Conservation (phyloP, 2,113 vertebrate genomes). For the Seriola aureovittata region DNA sequence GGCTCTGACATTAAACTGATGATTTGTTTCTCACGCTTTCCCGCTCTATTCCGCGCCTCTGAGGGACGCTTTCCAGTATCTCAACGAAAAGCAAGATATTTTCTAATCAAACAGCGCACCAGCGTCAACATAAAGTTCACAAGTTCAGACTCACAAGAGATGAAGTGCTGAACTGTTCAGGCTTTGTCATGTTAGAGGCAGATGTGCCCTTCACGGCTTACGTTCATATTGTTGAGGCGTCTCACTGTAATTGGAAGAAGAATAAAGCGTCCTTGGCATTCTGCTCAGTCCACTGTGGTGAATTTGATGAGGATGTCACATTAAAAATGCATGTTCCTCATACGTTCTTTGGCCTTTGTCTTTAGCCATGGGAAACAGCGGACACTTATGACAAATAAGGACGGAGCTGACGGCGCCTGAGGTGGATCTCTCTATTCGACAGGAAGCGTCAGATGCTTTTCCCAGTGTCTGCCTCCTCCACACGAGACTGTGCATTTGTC, state of each 20-base stretch:
- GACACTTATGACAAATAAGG: slow-evolving; percentile 82
- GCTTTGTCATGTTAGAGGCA: slow-evolving; percentile 26
- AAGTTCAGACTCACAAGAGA: slow-evolving; percentile 41
- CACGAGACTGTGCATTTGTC: slow-evolving; percentile 51
- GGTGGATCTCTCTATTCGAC: slow-evolving; percentile 66
- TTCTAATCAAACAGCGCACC: slow-evolving; percentile 14
- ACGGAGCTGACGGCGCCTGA: slow-evolving; percentile 59
- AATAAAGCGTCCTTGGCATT: slow-evolving; percentile 76
- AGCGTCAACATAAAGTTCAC: slow-evolving; percentile 26
- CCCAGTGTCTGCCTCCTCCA: slow-evolving; percentile 36
- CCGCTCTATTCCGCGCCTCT: background rate
- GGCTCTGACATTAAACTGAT: slow-evolving; percentile 20
- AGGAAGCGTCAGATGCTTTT: slow-evolving; percentile 61
- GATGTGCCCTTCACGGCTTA: slow-evolving; percentile 60
- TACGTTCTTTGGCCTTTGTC: slow-evolving; percentile 80
- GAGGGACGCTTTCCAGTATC: slow-evolving; percentile 20
- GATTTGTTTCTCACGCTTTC: background rate
- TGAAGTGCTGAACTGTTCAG: slow-evolving; percentile 18
- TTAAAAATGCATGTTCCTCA: slow-evolving; percentile 83
- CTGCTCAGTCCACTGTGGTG: slow-evolving; percentile 67
- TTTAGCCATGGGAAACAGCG: slow-evolving; percentile 71
- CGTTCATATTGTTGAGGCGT: slow-evolving; percentile 36
- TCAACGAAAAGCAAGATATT: slow-evolving; percentile 34
- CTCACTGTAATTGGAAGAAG: slow-evolving; percentile 64
- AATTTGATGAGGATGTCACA: slow-evolving; percentile 80